Evolutionary conservation across 2,113 vertebrate species (phyloP).

Genomic region (Sporophila hypoxantha): DNA sequence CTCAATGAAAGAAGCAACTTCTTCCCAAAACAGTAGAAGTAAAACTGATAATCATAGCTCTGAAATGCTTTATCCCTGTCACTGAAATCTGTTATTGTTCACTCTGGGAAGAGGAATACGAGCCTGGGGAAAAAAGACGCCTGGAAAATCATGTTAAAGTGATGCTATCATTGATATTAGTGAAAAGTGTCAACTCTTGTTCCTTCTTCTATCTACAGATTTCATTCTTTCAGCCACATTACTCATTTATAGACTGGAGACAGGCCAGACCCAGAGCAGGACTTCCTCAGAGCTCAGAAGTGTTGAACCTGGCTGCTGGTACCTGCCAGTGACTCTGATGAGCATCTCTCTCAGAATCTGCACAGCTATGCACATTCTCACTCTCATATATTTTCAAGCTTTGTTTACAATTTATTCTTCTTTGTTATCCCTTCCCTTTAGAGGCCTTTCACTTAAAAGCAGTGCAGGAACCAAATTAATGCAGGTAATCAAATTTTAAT

Average conservation of each 20-base stretch:
- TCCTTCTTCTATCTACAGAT: background rate
- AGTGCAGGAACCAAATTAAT: conserved; percentile 10
- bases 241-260: background rate
- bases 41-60: background rate
- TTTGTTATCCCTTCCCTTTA: background rate
- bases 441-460: conserved; percentile 9
- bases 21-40: background rate
- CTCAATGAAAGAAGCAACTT: background rate
- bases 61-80: background rate
- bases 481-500: conserved; percentile 48
- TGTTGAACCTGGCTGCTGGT: background rate
- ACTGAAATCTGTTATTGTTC: background rate
- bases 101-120: background rate
- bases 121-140: background rate
- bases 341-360: background rate
- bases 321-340: background rate
- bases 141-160: background rate
- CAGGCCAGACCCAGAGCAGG: background rate
- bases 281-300: background rate
- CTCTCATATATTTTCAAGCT: background rate
- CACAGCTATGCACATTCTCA: background rate
- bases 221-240: background rate
- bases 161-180: background rate
- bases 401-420: background rate
- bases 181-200: background rate